phyloP scores from a whole-genome alignment of 1,140 invertebrate species.

The Vanessa atalanta region DNA sequence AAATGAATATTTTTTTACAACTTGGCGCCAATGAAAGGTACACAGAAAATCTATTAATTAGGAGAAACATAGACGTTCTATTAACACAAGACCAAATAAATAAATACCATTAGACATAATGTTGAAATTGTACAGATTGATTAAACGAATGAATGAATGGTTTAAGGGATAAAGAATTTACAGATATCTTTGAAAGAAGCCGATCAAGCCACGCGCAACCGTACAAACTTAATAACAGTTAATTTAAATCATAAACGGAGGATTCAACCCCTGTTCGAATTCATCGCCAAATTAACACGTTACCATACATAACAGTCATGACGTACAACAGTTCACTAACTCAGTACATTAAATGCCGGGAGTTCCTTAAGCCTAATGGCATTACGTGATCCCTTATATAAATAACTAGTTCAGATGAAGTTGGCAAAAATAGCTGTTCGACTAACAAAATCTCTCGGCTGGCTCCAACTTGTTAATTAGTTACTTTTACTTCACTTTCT shows the following conservation, averaged over 20 bases:
- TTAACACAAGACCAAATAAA: background rate
- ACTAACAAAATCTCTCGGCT: conserved; percentile 47
- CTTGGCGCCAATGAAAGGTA: too few relatives aligned
- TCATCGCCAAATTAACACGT: background rate
- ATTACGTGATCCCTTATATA: conserved; percentile 36
- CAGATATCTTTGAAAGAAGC: too few relatives aligned
- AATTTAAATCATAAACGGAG: too few relatives aligned
- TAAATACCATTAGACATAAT: too few relatives aligned
- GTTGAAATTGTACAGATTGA: too few relatives aligned
- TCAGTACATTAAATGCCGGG: conserved; percentile 16
- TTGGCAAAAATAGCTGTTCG: conserved; percentile 47
- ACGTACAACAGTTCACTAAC: conserved; percentile 18
- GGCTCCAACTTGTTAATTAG: conserved; percentile 54
- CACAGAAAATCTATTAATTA: too few relatives aligned
- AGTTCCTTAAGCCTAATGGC: conserved; percentile 33
- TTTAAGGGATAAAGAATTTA: too few relatives aligned
- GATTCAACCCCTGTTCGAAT: background rate
- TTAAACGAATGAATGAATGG: too few relatives aligned
- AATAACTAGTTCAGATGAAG: conserved; percentile 34
- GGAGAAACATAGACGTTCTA: too few relatives aligned
- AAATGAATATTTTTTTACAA: too few relatives aligned
- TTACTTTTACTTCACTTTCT: conserved; percentile 51
- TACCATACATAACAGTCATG: background rate
- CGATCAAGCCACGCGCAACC: too few relatives aligned
- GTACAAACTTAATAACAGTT: too few relatives aligned